Evolutionary conservation across 2,888 invertebrate species (phyloP).

Genomic region (Lithodes maja): DNA sequence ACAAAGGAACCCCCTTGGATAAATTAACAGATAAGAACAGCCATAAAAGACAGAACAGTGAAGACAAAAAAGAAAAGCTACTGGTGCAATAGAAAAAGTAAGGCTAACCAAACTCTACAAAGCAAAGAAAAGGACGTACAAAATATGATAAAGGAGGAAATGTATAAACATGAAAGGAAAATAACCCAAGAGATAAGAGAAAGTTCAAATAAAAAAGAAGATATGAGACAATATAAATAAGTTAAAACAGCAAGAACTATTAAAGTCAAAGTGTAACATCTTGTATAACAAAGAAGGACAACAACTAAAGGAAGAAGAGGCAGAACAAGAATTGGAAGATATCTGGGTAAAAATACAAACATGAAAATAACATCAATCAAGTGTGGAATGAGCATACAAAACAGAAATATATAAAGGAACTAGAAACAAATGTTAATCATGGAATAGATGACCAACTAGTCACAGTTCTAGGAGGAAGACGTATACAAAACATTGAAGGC

Average conservation of each 20-base stretch:
- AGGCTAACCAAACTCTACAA: neutral
- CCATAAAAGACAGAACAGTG: neutral
- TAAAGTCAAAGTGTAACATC: neutral
- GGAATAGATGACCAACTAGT: neutral
- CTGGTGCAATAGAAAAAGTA: neutral
- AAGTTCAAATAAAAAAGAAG: neutral
- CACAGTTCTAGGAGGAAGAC: neutral
- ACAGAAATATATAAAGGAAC: slow-evolving; percentile 6
- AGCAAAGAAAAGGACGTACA: neutral
- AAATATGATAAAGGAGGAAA: slow-evolving; percentile 13
- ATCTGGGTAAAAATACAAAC: neutral
- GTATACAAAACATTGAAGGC: neutral
- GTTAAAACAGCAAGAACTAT: neutral
- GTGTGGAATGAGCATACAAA: neutral
- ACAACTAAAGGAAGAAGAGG: neutral
- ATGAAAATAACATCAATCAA: neutral
- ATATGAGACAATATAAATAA: slow-evolving; percentile 15
- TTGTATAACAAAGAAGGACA: neutral
- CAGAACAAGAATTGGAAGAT: neutral
- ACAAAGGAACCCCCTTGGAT: slow-evolving; percentile 5
- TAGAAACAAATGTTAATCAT: neutral
- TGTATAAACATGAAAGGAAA: slow-evolving; percentile 14
- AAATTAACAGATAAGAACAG: neutral
- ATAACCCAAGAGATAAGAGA: slow-evolving; percentile 6
- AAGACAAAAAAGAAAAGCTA: slow-evolving; percentile 13